Conservation (phyloP, 2,888 invertebrate species). For the Drosophila suboccidentalis region DNA sequence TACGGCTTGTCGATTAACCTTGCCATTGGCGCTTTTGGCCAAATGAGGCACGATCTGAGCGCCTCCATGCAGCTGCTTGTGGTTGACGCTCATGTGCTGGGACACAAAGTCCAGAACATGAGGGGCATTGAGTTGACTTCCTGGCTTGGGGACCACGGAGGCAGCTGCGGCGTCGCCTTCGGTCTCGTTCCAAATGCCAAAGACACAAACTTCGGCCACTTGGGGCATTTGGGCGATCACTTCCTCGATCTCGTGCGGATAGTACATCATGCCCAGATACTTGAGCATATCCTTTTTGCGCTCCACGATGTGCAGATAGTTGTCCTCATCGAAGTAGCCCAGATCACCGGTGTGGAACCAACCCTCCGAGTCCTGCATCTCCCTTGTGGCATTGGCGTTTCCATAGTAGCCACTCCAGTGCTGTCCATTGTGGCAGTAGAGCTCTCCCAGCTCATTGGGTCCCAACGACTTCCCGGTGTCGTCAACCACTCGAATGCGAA, state of each 20-base stretch:
- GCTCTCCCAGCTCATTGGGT: constrained; percentile 74
- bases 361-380: constrained; percentile 76
- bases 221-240: constrained; percentile 77
- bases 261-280: constrained; percentile 81
- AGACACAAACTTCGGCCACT: constrained; percentile 81
- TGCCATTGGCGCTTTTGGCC: constrained; percentile 77
- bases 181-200: constrained; percentile 79
- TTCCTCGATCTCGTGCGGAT: constrained; percentile 82
- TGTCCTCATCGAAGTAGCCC: constrained; percentile 83
- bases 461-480: constrained; percentile 65
- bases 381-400: constrained; percentile 71
- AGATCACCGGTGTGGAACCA: constrained; percentile 84
- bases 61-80: constrained; percentile 76
- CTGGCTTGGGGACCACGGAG: constrained; percentile 67
- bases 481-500: constrained; percentile 68
- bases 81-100: constrained; percentile 45
- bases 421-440: constrained; percentile 58
- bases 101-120: constrained; percentile 54
- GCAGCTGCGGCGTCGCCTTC: constrained; percentile 84
- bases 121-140: constrained; percentile 55
- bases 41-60: constrained; percentile 70
- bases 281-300: constrained; percentile 82
- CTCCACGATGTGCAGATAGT: constrained; percentile 78
- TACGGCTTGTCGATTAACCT: constrained; percentile 67
- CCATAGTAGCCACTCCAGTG: constrained; percentile 83